Evolutionary conservation across 35 echinoderm and acorn worm genomes (phyloP).

Genomic region (Hemicentrotus pulcherrimus): DNA sequence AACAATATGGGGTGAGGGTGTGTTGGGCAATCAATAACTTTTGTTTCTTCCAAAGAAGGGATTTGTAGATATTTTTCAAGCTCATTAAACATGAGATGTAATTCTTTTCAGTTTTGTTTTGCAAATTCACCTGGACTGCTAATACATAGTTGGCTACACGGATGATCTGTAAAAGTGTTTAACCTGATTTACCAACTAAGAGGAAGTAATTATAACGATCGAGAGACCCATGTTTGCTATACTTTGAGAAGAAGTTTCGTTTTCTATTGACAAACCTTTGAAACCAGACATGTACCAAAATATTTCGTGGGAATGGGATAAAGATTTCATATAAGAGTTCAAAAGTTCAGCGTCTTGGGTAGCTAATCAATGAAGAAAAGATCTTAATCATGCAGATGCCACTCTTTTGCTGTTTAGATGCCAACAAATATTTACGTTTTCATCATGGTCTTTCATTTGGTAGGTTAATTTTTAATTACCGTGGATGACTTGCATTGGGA

Average conservation of each 20-base stretch:
- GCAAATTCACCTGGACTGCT: neutral
- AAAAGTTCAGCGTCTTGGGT: neutral
- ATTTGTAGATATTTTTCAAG: neutral
- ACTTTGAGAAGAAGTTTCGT: neutral
- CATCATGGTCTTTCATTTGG: too few relatives aligned
- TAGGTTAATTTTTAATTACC: too few relatives aligned
- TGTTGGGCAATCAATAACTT: too few relatives aligned
- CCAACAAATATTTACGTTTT: too few relatives aligned
- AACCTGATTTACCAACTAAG: neutral
- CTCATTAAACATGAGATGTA: neutral
- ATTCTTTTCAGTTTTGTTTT: neutral
- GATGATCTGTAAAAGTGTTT: neutral
- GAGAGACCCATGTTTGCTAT: neutral
- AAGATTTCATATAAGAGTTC: neutral
- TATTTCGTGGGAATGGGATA: neutral
- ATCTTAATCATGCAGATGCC: too few relatives aligned
- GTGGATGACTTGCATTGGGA: too few relatives aligned
- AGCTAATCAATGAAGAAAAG: too few relatives aligned
- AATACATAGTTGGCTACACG: neutral
- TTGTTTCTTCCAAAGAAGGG: too few relatives aligned
- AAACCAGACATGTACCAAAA: neutral
- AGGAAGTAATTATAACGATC: neutral
- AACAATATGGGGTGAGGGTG: too few relatives aligned
- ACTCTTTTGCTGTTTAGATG: too few relatives aligned
- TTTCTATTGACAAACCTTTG: neutral